Conservation (phyloP, 2,113 vertebrate species). For the Plestiodon gilberti region DNA sequence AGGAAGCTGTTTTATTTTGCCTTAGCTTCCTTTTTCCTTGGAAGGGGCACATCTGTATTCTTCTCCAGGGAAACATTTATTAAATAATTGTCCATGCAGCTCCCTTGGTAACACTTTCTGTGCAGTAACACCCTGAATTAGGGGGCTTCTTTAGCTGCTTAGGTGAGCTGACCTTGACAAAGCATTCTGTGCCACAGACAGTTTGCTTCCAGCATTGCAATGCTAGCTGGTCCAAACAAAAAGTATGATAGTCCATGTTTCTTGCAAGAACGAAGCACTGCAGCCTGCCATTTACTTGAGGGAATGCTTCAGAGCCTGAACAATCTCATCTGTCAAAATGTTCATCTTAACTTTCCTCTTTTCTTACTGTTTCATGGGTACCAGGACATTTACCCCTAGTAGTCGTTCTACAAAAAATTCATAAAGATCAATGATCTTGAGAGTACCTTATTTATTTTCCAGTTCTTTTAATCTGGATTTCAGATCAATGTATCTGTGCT, state of each 20-base stretch:
- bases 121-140: not conserved
- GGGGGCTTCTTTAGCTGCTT: not conserved
- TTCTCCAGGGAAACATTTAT: too few relatives aligned
- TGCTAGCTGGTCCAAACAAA: constrained; percentile 22
- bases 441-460: not conserved
- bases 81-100: too few relatives aligned
- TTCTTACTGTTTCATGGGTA: constrained; percentile 17
- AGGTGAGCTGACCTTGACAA: not conserved
- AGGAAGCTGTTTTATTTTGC: too few relatives aligned
- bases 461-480: not conserved
- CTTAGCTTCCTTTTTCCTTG: too few relatives aligned
- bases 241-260: not conserved
- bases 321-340: not conserved
- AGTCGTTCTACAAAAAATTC: constrained; percentile 25
- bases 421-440: not conserved
- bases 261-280: not conserved
- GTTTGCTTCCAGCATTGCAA: constrained; percentile 44
- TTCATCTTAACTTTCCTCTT: not conserved
- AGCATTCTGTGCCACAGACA: not conserved
- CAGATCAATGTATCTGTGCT: constrained; percentile 19
- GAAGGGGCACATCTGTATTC: too few relatives aligned
- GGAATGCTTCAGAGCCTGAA: constrained; percentile 1
- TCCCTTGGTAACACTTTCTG: not conserved
- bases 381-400: not conserved
- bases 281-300: not conserved